Base-by-base conservation (phyloP, 2,888 invertebrate genomes). In the Oasisia sp. region DNA sequence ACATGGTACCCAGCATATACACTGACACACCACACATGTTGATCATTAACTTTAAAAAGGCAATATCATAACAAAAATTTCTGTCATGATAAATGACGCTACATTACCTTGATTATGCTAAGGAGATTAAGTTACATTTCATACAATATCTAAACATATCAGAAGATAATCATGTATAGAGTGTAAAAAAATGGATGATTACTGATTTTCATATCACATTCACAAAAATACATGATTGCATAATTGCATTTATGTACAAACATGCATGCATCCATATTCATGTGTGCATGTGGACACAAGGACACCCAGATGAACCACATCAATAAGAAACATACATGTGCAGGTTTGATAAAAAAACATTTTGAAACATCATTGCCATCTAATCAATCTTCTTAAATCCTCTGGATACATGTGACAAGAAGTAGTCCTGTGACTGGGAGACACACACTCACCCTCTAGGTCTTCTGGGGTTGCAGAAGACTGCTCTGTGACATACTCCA, bases 391-490 rank as follows among this genome's bases (percentile, higher is more conserved):
- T 45, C 45, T 45, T 11, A 45, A n/a, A n/a, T n/a, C n/a, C n/a
- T n/a, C n/a, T n/a, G n/a, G n/a, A n/a, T n/a, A n/a, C n/a, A 38
- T 32, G 0, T 50, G 50, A 50, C 50, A 50, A 50, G 14, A 50
- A 50, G 50, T 14, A 50, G 50, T 50, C 8, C 38, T 2, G 38
- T 38, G 38, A 38, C 27, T 44, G 45, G 32, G 12, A 89, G 56
- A 50, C 32, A 89, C 27, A 50, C 19, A 44, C 32, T 92, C 93
- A 95, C 95, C 95, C 94, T 94, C 94, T 56, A 95, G 93, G 0
- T 94, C 93, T 44, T 93, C 92, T 56, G n/a, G 4, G 11, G 56
- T 0, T 27, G 74, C 7, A 74, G 74, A 27, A 27, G 74, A 14
- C 19, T n/a, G 19, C 27, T 27, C 5, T 27, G 74, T 74, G 74